Evolutionary conservation across 2,797 vertebrate genomes (phyloP), one percentile per base, ranked within the genome.

Genomic region (Gallirallus australis): DNA sequence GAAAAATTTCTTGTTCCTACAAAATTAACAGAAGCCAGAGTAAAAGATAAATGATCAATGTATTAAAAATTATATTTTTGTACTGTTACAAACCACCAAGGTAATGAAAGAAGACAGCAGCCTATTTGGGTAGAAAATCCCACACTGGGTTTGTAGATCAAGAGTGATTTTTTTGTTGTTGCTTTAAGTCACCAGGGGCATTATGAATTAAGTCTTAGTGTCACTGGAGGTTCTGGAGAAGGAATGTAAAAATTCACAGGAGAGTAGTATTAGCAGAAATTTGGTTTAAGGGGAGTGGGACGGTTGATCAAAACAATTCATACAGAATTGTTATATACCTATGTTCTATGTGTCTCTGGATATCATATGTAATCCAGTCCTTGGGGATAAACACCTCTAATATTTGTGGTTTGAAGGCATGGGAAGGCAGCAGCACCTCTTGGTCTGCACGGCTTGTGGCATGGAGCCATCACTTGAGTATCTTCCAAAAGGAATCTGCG

Each of bases 361-460:
- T 12, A 5, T 27, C 18, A 86, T 6, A 39, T 42, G 37, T 16
- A 20, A 68, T 42, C 7, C 68, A 61, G 7, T 75, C 31, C 39
- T 42, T 69, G 57, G 42, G 27, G 37, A 68, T 31, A 40, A 72
- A 78, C 20, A 18, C 9, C 18, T 72, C 9, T 48, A 35, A 31
- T 15, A 53, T 52, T 78, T 84, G 24, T 82, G 27, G 15, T 64
- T 25, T 71, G 69, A 75, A 57, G 24, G 30, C n/a, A 6, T 35
- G 14, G 20, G 9, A 21, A 69, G 31, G n/a, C 0, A 3, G 7
- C 1, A 5, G 15, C 8, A 3, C 11, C 8, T 37, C 65, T 50
- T 86, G 50, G 33, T 31, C 24, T 0, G 0, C 0, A 0, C 64
- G 52, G 17, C 9, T 45, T 50, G 17, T 20, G 80, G 5, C 23